These are phyloP conservation scores for Mermis nigrescens DNA, from an alignment of 2,888 invertebrate species.

Conservation along the genomic window DNA sequence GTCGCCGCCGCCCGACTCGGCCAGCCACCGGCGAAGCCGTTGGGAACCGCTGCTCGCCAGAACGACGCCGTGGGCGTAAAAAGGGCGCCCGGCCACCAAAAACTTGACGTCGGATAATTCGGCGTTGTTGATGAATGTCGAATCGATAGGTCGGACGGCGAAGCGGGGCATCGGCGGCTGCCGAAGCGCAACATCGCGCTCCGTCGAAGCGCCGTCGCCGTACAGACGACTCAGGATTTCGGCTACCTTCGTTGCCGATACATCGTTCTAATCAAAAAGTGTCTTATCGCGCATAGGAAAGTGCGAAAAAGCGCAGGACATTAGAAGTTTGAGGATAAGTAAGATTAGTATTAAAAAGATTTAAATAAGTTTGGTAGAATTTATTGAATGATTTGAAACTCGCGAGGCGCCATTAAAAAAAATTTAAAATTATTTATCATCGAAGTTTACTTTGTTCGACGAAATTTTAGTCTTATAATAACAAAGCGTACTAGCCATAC, in stretches of 20 bases:
- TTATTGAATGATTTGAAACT: too few species aligned
- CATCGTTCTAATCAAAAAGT: conserved; percentile 7
- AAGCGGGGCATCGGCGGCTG: neutral
- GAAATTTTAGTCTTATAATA: too few species aligned
- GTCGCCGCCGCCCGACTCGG: conserved; percentile 54
- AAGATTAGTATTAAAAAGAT: too few species aligned
- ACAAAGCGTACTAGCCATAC: too few species aligned
- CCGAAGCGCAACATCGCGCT: neutral
- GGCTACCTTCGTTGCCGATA: neutral
- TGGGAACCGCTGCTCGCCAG: conserved; percentile 49
- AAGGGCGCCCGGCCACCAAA: conserved; percentile 66
- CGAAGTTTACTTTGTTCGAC: too few species aligned
- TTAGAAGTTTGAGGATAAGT: too few species aligned
- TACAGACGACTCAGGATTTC: conserved; percentile 5
- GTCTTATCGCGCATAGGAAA: too few species aligned
- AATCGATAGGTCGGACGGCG: conserved; percentile 41
- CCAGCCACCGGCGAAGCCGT: too few species aligned
- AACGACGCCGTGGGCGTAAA: conserved; percentile 82
- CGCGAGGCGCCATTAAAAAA: too few species aligned
- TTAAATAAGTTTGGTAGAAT: too few species aligned
- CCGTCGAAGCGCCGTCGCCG: neutral
- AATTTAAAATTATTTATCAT: too few species aligned
- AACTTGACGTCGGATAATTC: conserved; percentile 78
- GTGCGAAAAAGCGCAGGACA: too few species aligned
- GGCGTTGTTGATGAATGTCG: conserved; percentile 78